Conservation (phyloP, 2,888 invertebrate genomes). For the Eupithecia exiguata region DNA sequence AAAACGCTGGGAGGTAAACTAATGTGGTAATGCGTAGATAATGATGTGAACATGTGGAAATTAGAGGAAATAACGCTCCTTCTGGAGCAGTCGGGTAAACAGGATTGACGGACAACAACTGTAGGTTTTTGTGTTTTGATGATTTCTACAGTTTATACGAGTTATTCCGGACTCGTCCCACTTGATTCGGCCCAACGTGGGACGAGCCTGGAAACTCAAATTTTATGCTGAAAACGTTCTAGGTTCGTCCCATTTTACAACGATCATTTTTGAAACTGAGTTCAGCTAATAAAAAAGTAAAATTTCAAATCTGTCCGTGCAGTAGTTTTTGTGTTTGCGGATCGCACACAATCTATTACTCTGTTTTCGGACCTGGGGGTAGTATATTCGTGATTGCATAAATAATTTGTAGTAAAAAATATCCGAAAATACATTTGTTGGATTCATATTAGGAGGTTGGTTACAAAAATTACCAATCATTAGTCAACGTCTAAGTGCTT, state of each 20-base stretch:
- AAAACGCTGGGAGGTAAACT: slow-evolving; percentile 21
- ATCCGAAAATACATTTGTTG: background rate
- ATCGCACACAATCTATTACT: background rate
- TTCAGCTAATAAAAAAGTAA: background rate
- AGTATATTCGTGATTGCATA: background rate
- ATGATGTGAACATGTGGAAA: slow-evolving; percentile 29
- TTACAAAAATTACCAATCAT: background rate
- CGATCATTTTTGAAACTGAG: too few species aligned
- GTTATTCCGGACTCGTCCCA: too few species aligned
- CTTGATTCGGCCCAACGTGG: too few species aligned
- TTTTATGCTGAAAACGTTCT: too few species aligned
- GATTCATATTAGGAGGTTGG: background rate
- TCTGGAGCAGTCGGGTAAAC: background rate
- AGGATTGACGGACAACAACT: background rate
- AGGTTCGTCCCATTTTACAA: too few species aligned
- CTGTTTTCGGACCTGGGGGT: background rate
- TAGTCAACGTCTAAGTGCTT: background rate
- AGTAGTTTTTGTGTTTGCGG: background rate
- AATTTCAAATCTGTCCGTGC: too few species aligned
- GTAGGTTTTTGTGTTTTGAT: background rate
- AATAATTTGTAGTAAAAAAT: background rate
- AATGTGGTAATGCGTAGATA: slow-evolving; percentile 13
- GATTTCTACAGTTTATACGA: background rate
- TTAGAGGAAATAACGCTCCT: slow-evolving; percentile 16
- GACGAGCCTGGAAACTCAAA: too few species aligned